Percentiles rank a stretch among this genome's conserved stretches.
These are phyloP conservation scores for Macrotis lagotis DNA, from an alignment of 2,113 vertebrate species.

Conservation along the genomic window DNA sequence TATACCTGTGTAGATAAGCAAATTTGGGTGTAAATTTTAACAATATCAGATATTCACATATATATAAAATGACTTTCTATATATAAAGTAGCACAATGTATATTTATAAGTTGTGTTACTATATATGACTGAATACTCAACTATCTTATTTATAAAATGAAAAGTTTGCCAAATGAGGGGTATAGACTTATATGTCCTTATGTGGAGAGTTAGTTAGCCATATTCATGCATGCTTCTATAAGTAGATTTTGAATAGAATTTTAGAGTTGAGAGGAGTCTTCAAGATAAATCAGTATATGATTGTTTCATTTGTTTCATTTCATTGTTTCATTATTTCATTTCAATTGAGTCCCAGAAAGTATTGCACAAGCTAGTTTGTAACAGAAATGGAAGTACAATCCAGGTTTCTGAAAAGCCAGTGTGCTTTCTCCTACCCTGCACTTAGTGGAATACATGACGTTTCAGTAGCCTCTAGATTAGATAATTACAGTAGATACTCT, in stretches of 20 bases:
- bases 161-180: neutral
- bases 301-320: too few species aligned
- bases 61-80: neutral
- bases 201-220: neutral
- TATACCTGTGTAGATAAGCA: neutral
- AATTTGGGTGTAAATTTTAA: neutral
- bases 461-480: constrained; percentile 42
- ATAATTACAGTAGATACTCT: constrained; percentile 42
- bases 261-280: constrained; percentile 15
- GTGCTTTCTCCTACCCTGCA: neutral
- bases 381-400: neutral
- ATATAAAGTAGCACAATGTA: neutral
- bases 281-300: constrained; percentile 19
- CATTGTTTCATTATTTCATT: too few species aligned
- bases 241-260: neutral
- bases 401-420: neutral
- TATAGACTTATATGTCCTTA: neutral
- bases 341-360: neutral
- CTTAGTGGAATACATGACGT: constrained; percentile 13
- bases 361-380: neutral
- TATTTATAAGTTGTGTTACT: neutral
- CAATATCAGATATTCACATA: neutral
- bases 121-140: neutral
- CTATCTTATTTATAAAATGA: neutral
- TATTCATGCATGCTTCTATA: neutral